Percentiles rank a stretch among this genome's conserved stretches.
Conservation (phyloP, 2,113 vertebrate genomes). For the Amphiprion percula region DNA sequence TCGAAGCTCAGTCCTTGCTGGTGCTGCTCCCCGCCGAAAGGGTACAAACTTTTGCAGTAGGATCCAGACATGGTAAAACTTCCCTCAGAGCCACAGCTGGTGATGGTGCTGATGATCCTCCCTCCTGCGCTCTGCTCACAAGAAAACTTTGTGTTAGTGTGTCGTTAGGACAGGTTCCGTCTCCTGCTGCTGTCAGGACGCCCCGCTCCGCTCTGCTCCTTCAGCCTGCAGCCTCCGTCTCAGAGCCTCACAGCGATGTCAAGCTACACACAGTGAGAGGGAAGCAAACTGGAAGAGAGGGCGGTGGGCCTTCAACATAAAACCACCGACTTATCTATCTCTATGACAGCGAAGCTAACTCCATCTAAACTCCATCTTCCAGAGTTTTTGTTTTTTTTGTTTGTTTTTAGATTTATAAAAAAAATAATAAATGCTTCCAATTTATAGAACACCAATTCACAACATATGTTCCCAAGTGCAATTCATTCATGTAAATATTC, state of each 20-base stretch:
- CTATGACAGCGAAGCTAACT: too few species aligned
- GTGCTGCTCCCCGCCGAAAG: constrained; percentile 93
- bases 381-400: too few species aligned
- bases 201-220: constrained; percentile 22
- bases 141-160: background rate
- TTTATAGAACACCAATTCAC: too few species aligned
- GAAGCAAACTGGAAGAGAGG: fast-evolving
- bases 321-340: background rate
- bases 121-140: too few species aligned
- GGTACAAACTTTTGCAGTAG: constrained; percentile 91
- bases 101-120: too few species aligned
- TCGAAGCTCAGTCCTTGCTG: constrained; percentile 92
- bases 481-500: too few species aligned
- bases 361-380: too few species aligned
- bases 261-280: background rate
- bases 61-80: constrained; percentile 80
- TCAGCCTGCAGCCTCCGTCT: constrained; percentile 1
- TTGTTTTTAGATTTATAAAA: too few species aligned
- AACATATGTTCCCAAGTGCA: too few species aligned
- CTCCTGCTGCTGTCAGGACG: constrained; percentile 30
- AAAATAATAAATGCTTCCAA: too few species aligned
- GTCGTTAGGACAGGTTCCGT: constrained; percentile 30
- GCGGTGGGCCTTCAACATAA: constrained; percentile 34
- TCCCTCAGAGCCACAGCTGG: too few species aligned
- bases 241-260: background rate